Conservation (phyloP, 1,140 invertebrate species). For the Drosophila lini region DNA sequence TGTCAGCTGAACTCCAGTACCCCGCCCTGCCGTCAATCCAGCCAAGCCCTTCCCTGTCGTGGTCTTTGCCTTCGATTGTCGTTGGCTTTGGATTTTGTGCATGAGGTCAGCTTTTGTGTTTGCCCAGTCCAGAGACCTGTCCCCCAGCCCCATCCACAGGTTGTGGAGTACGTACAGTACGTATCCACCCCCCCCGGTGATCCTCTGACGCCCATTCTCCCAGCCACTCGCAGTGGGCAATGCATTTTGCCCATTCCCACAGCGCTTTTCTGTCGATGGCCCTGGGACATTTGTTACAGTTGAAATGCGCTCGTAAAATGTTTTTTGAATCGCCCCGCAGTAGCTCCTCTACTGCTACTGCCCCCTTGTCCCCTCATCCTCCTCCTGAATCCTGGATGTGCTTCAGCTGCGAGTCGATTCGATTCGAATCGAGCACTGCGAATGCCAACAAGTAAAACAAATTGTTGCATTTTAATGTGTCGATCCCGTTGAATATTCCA, state of each 20-base stretch:
- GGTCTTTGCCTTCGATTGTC: constrained; percentile 55
- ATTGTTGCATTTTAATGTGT: constrained; percentile 82
- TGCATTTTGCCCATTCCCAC: constrained; percentile 20
- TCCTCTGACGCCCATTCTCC: constrained; percentile 4
- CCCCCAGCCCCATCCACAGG: not conserved
- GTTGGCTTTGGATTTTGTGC: constrained; percentile 66
- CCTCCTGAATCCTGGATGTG: constrained; percentile 14
- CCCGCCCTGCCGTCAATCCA: constrained; percentile 5
- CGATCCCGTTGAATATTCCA: constrained; percentile 41
- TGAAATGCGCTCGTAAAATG: constrained; percentile 81
- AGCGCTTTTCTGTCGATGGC: constrained; percentile 33
- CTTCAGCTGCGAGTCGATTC: constrained; percentile 17
- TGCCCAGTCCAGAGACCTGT: constrained; percentile 17
- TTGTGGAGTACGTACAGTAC: constrained; percentile 1
- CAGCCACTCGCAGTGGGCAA: not conserved
- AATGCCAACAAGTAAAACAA: constrained; percentile 78
- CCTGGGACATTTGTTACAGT: constrained; percentile 81
- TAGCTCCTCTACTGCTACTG: constrained; percentile 3
- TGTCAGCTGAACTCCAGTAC: constrained; percentile 2
- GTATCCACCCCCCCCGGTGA: not conserved
- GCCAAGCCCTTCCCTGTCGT: constrained; percentile 27
- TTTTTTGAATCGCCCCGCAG: constrained; percentile 55
- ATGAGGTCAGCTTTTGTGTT: constrained; percentile 77
- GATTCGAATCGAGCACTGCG: constrained; percentile 9
- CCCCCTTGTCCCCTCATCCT: constrained; percentile 6